Evolutionary conservation across 2,797 vertebrate species (phyloP), one percentile per base, ranked within the genome.

Genomic region (Typhlichthys eigenmanni): DNA sequence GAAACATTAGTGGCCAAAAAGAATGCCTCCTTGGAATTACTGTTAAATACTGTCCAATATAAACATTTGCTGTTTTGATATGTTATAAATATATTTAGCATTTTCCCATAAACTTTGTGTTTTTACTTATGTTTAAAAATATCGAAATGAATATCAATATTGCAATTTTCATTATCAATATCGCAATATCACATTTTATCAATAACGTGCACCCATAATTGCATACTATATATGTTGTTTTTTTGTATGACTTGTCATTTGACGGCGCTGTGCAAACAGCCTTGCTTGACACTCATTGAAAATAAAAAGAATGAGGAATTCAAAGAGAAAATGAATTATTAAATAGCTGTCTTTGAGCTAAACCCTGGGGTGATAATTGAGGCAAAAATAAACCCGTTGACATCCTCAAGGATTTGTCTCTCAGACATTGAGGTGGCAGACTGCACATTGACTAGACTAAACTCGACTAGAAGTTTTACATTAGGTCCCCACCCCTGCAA

Each of bases 301-400:
- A 14, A 54, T 62, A 64, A 75, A 75, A 62, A 60, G 68, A 70
- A 69, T 45, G 60, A 80, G 76, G 13, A 55, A 80, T 86, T 85
- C 65, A 71, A 75, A 81, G 71, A 75, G 66, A 2, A 64, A 63
- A 87, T 91, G 34, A 89, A 92, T 91, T 86, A 88, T 89, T 92
- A 78, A 89, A 84, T 66, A 71, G 80, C 69, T 80, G 58, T 88
- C 75, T 87, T 78, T 85, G 83, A 82, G 79, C 74, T 69, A 80
- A 85, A 80, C 79, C 78, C 80, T 53, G 55, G 74, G 80, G 84
- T 84, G 76, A 86, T 86, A 76, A 86, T 69, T 68, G 78, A 83
- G 73, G 59, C 68, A 76, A 82, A 87, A 84, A 88, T 84, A 89
- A 90, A 88, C 72, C 76, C 72, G 61, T 71, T 66, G 81, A 79